phyloP scores from a whole-genome alignment of 1,140 invertebrate genomes.

The Drosophila setifemur region DNA sequence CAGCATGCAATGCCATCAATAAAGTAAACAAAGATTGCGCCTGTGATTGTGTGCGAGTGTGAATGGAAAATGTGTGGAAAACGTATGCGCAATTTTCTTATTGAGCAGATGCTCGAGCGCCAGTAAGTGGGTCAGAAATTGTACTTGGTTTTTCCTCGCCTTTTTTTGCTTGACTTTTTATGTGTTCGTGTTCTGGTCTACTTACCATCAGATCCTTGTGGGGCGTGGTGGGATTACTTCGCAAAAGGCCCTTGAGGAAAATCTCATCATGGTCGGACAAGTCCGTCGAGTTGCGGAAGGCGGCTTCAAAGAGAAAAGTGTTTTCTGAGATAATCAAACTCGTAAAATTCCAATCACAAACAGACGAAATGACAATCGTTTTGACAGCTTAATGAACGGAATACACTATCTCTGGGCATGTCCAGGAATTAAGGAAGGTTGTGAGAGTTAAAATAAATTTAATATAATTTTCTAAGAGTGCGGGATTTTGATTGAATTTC shows the following conservation, averaged over 20 bases:
- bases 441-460: too few species aligned
- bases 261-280: slow-evolving; percentile 76
- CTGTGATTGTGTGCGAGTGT: slow-evolving; percentile 13
- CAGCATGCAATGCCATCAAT: slow-evolving; percentile 57
- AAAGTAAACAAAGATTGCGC: slow-evolving; percentile 55
- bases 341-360: slow-evolving; percentile 20
- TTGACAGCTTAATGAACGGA: slow-evolving; percentile 24
- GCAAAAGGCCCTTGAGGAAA: slow-evolving; percentile 70
- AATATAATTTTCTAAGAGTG: too few species aligned
- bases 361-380: slow-evolving; percentile 15
- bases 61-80: slow-evolving; percentile 45
- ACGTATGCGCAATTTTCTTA: slow-evolving; percentile 54
- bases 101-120: slow-evolving; percentile 40
- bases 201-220: slow-evolving; percentile 76
- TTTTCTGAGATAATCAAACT: slow-evolving; percentile 6
- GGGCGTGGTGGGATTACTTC: slow-evolving; percentile 74
- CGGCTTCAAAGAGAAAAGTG: slow-evolving; percentile 31
- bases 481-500: too few species aligned
- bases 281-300: slow-evolving; percentile 63
- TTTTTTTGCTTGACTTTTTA: slow-evolving; percentile 2
- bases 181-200: slow-evolving; percentile 29
- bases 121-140: slow-evolving; percentile 60
- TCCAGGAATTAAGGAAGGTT: too few species aligned
- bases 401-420: not conserved
- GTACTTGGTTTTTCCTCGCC: slow-evolving; percentile 2